Evolutionary conservation across 2,113 vertebrate genomes (phyloP).

Genomic region (Hypomesus transpacificus): DNA sequence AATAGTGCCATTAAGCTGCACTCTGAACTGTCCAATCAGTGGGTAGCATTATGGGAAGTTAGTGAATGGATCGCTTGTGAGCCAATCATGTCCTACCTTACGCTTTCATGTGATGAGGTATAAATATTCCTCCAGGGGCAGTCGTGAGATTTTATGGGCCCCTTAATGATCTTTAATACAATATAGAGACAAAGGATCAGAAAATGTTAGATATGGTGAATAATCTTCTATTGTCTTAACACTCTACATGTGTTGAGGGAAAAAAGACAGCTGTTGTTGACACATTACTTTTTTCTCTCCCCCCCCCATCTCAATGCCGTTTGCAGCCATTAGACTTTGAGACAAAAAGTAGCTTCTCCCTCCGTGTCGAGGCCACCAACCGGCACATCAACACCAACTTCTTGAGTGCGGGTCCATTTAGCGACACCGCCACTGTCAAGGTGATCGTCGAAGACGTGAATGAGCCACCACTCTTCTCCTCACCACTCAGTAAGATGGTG

Average conservation of each 20-base stretch:
- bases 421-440: conserved; percentile 82
- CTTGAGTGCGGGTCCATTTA: conserved; percentile 84
- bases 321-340: conserved; percentile 89
- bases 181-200: too few species aligned
- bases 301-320: background rate
- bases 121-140: too few species aligned
- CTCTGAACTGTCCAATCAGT: background rate
- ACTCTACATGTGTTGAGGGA: too few species aligned
- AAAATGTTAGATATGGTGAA: background rate
- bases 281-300: too few species aligned
- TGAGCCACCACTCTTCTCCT: conserved; percentile 85
- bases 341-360: conserved; percentile 83
- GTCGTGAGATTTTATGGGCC: too few species aligned
- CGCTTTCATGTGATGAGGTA: too few species aligned
- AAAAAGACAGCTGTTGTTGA: too few species aligned
- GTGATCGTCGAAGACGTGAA: conserved; percentile 92
- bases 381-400: conserved; percentile 88
- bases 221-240: background rate
- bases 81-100: too few species aligned
- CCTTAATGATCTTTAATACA: too few species aligned
- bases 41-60: background rate
- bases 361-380: conserved; percentile 91
- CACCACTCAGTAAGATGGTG: conserved; percentile 77
- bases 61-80: background rate
- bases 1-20: background rate